Evolutionary conservation across 2,797 vertebrate species (phyloP).

Genomic region (Gambusia yucatana): DNA sequence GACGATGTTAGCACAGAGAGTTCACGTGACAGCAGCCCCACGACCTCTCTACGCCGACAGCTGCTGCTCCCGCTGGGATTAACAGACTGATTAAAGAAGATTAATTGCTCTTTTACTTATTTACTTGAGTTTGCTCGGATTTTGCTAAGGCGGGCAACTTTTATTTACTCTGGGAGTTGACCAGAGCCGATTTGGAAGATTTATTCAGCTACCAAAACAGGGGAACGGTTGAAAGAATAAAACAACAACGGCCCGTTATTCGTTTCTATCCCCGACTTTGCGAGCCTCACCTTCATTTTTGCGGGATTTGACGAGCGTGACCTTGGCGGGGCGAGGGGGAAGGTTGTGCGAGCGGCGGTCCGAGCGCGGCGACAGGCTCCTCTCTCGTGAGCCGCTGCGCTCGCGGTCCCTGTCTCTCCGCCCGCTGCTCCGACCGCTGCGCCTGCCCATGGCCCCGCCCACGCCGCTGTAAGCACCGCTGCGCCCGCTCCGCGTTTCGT

Average conservation of each 20-base stretch:
- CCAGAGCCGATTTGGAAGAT: conserved; percentile 61
- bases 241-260: too few relatives aligned
- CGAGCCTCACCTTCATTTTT: conserved; percentile 96
- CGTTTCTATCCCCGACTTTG: conserved; percentile 61
- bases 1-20: conserved; percentile 74
- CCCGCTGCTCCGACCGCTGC: conserved; percentile 79
- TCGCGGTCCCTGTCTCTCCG: conserved; percentile 82
- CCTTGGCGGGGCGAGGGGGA: conserved; percentile 93
- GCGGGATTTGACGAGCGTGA: conserved; percentile 95
- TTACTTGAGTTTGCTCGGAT: conserved; percentile 68
- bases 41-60: conserved; percentile 45
- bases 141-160: conserved; percentile 65
- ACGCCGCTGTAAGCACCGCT: conserved; percentile 81
- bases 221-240: conserved; percentile 1
- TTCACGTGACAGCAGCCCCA: conserved; percentile 47
- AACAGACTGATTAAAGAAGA: conserved; percentile 73
- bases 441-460: conserved; percentile 85
- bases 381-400: conserved; percentile 91
- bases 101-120: conserved; percentile 78
- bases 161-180: conserved; percentile 63
- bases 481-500: conserved; percentile 86
- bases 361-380: conserved; percentile 92
- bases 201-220: conserved; percentile 48
- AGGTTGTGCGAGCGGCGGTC: conserved; percentile 92
- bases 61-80: conserved; percentile 61